phyloP scores from a whole-genome alignment of 2,888 invertebrate species.

The Scaptomyza polygonia region DNA sequence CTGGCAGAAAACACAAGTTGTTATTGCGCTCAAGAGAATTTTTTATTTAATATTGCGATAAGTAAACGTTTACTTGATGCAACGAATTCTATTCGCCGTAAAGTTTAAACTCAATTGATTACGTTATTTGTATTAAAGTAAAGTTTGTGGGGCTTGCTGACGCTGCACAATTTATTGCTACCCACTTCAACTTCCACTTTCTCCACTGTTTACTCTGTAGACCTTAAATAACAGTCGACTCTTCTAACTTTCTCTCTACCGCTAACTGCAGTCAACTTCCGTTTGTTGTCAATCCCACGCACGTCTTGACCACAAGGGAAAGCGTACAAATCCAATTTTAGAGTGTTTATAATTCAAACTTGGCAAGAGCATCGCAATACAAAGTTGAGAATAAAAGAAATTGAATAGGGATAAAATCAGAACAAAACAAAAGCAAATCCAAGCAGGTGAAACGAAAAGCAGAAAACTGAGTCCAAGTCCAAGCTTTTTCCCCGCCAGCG shows the following conservation, averaged over 20 bases:
- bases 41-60: too few species aligned
- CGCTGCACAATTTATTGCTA: slow-evolving; percentile 11
- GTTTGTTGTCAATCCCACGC: slow-evolving; percentile 49
- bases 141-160: too few species aligned
- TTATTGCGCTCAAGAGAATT: too few species aligned
- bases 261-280: slow-evolving; percentile 45
- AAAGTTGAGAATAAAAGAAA: slow-evolving; percentile 4
- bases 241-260: neutral
- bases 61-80: too few species aligned
- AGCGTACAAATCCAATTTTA: slow-evolving; percentile 62
- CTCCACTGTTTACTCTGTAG: too few species aligned
- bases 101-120: too few species aligned
- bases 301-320: slow-evolving; percentile 53
- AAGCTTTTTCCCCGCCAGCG: slow-evolving; percentile 48
- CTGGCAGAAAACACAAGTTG: too few species aligned
- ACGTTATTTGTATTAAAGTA: too few species aligned
- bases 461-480: slow-evolving; percentile 31
- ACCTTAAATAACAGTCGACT: neutral
- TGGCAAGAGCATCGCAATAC: slow-evolving; percentile 15
- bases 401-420: neutral
- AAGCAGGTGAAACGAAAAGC: slow-evolving; percentile 15
- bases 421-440: slow-evolving; percentile 15
- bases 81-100: too few species aligned
- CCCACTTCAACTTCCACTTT: neutral
- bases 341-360: slow-evolving; percentile 67